Percentiles rank a stretch among this genome's conserved stretches.
These are phyloP conservation scores for Myotis brandtii DNA, from an alignment of 2,113 vertebrate species.

Conservation along the genomic window DNA sequence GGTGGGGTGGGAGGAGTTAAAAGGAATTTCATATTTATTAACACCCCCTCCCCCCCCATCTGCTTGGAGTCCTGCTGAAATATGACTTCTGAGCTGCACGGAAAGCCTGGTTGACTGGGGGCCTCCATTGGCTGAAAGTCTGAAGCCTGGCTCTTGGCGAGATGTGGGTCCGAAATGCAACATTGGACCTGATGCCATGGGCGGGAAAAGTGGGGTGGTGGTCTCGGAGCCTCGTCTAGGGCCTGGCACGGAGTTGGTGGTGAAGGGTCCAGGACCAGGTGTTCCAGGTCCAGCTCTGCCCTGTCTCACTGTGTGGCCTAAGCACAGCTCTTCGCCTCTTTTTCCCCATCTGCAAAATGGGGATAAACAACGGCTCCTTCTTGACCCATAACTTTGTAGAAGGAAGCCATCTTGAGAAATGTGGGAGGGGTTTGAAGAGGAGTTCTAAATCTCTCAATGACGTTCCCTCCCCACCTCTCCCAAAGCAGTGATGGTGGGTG, in stretches of 20 bases:
- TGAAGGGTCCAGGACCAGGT: neutral
- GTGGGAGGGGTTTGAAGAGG: neutral
- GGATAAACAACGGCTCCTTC: neutral
- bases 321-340: neutral
- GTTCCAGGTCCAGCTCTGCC: neutral
- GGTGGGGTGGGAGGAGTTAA: neutral
- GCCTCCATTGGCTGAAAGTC: neutral
- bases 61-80: constrained; percentile 21
- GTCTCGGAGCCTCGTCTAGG: neutral
- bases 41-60: neutral
- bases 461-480: neutral
- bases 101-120: neutral
- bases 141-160: neutral
- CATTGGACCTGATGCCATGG: fast-evolving
- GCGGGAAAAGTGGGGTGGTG: neutral
- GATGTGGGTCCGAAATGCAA: neutral
- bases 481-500: neutral
- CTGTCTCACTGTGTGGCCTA: neutral
- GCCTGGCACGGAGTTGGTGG: neutral
- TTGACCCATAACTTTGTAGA: neutral
- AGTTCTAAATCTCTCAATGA: neutral
- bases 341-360: neutral
- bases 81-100: neutral
- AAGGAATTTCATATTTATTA: neutral
- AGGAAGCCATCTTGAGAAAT: neutral